Evolutionary conservation across 2,797 vertebrate genomes (phyloP).

Genomic region (Enteromius thamalakanensis): DNA sequence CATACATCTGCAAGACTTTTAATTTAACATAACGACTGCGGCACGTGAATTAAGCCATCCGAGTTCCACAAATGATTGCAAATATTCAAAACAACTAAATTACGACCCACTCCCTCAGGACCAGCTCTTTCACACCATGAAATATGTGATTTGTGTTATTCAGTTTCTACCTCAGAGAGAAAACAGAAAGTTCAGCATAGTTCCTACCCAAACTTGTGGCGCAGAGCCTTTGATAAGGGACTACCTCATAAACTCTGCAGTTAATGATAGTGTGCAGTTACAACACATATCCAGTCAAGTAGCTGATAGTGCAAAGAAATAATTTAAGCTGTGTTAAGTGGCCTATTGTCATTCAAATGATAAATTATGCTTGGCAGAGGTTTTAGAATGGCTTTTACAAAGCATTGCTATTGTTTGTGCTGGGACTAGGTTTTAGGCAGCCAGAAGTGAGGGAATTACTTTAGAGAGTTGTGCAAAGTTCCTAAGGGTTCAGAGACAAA

Average conservation of each 20-base stretch:
- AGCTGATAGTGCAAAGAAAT: constrained; percentile 77
- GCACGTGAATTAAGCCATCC: constrained; percentile 20
- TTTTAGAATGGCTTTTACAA: constrained; percentile 82
- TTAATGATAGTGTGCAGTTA: constrained; percentile 78
- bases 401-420: constrained; percentile 80
- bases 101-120: constrained; percentile 26
- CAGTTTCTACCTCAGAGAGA: constrained; percentile 10
- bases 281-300: constrained; percentile 75
- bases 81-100: constrained; percentile 41
- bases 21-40: not conserved
- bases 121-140: constrained; percentile 24
- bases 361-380: constrained; percentile 83
- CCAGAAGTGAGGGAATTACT: constrained; percentile 79
- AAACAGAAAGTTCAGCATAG: constrained; percentile 63
- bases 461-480: constrained; percentile 74
- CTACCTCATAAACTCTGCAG: constrained; percentile 69
- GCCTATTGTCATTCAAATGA: constrained; percentile 84
- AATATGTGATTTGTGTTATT: constrained; percentile 20
- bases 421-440: constrained; percentile 77
- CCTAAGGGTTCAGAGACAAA: constrained; percentile 80
- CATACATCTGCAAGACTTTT: constrained; percentile 14
- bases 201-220: constrained; percentile 73
- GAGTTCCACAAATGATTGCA: constrained; percentile 16
- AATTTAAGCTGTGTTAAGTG: constrained; percentile 81
- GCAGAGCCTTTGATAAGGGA: constrained; percentile 72